phyloP scores from a whole-genome alignment of 2,797 vertebrate species.

The Melanotaenia trifasciata region DNA sequence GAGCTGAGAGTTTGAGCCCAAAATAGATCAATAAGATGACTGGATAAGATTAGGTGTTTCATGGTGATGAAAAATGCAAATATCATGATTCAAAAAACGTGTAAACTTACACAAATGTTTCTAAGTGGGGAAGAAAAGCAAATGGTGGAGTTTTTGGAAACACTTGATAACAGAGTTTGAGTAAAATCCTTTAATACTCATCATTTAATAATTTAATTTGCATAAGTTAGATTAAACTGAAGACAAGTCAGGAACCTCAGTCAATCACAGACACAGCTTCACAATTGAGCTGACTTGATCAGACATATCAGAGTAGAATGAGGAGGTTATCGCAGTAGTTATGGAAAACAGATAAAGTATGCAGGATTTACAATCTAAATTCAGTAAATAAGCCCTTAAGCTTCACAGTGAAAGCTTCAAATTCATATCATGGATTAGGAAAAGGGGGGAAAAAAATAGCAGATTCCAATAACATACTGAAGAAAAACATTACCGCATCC shows the following conservation, averaged over 20 bases:
- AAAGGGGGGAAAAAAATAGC: background rate
- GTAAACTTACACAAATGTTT: no score
- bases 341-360: background rate
- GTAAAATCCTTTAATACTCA: background rate
- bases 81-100: no score
- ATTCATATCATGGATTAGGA: background rate
- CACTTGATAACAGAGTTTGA: background rate
- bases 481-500: background rate
- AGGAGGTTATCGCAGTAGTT: background rate
- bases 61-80: background rate
- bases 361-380: background rate
- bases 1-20: background rate
- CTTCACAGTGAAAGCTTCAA: background rate
- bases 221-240: background rate
- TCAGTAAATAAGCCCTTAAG: background rate
- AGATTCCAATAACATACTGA: background rate
- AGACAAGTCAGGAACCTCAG: background rate
- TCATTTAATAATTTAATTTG: background rate
- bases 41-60: background rate
- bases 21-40: background rate
- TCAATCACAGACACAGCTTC: no score
- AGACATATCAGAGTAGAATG: background rate
- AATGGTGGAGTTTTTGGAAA: background rate
- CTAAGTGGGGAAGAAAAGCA: background rate
- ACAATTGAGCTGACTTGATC: background rate